A percentile compares a stretch with the other conserved stretches of the same genome.
Evolutionary conservation across 2,113 vertebrate genomes (phyloP).

Genomic region (Dipodomys stephensi): DNA sequence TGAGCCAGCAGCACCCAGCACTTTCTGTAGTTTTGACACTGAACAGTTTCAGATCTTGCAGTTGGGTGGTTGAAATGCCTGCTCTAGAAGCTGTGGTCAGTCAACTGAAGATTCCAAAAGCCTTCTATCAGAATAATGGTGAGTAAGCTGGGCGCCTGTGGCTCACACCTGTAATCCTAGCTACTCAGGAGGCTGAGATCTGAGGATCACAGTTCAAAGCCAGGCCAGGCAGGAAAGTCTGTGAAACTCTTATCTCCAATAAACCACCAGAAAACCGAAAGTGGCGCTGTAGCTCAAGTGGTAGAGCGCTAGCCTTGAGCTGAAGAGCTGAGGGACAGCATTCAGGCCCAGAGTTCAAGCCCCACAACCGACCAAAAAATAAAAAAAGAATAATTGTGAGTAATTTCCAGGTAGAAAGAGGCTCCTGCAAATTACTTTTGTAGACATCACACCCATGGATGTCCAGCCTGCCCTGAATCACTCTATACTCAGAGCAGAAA

Average conservation of each 20-base stretch:
- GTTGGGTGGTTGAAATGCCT: not conserved
- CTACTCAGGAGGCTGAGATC: no score
- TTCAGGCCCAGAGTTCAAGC: no score
- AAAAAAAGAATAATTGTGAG: conserved; percentile 21
- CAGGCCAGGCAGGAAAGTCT: no score
- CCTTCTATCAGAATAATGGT: conserved; percentile 18
- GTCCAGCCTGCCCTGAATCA: conserved; percentile 51
- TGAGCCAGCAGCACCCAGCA: not conserved
- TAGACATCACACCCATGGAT: conserved; percentile 23
- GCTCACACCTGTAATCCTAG: no score
- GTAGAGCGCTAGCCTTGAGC: no score
- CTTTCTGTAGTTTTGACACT: not conserved
- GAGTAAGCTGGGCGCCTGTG: not conserved
- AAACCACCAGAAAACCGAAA: no score
- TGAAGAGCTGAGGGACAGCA: no score
- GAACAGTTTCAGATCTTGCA: not conserved
- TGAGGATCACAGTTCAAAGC: no score
- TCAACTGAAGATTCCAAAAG: not conserved
- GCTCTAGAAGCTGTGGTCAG: not conserved
- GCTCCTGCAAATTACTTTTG: conserved; percentile 26
- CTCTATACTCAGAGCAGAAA: conserved; percentile 1
- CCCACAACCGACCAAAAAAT: no score
- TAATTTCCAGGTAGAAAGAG: conserved; percentile 57
- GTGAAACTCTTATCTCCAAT: no score
- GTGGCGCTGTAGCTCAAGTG: no score